Percentiles rank a stretch among this genome's conserved stretches.
phyloP scores from a whole-genome alignment of 1,140 invertebrate genomes.

The Drosophila orena region DNA sequence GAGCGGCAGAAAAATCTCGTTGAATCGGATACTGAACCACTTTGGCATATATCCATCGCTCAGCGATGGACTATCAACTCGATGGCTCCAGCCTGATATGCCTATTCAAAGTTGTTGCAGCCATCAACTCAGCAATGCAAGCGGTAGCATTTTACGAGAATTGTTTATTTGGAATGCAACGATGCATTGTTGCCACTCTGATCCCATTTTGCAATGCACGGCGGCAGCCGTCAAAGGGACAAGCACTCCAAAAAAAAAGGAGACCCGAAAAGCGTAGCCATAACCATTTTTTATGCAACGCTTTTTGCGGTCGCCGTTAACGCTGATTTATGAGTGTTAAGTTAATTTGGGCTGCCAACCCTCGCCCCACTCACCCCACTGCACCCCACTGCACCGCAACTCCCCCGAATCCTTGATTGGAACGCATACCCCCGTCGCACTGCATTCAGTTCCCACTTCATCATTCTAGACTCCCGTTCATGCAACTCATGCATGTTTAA shows the following conservation, averaged over 20 bases:
- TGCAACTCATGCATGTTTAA: slow-evolving; percentile 68
- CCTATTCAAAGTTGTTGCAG: slow-evolving; percentile 31
- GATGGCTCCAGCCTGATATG: slow-evolving; percentile 26
- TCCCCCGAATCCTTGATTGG: slow-evolving; percentile 28
- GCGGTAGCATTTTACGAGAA: slow-evolving; percentile 65
- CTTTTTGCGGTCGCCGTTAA: slow-evolving; percentile 79
- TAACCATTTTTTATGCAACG: slow-evolving; percentile 79
- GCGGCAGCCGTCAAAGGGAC: slow-evolving; percentile 46
- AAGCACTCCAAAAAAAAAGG: slow-evolving; percentile 32
- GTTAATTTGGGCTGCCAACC: slow-evolving; percentile 72
- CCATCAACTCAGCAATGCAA: slow-evolving; percentile 74
- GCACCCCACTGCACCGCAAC: not conserved
- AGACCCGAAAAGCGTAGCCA: slow-evolving; percentile 47
- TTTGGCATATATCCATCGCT: not conserved
- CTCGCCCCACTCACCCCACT: slow-evolving; percentile 2
- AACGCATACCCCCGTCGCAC: slow-evolving; percentile 5
- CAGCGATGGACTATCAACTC: no score
- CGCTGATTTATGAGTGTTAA: slow-evolving; percentile 81
- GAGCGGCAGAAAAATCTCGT: no score
- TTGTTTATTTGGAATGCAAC: slow-evolving; percentile 68
- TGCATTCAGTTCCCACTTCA: slow-evolving; percentile 12
- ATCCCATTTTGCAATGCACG: slow-evolving; percentile 23
- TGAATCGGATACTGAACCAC: no score
- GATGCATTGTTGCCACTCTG: slow-evolving; percentile 49
- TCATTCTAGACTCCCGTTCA: slow-evolving; percentile 31